Conservation (phyloP, 2,797 vertebrate species). For the Siniperca undulata region DNA sequence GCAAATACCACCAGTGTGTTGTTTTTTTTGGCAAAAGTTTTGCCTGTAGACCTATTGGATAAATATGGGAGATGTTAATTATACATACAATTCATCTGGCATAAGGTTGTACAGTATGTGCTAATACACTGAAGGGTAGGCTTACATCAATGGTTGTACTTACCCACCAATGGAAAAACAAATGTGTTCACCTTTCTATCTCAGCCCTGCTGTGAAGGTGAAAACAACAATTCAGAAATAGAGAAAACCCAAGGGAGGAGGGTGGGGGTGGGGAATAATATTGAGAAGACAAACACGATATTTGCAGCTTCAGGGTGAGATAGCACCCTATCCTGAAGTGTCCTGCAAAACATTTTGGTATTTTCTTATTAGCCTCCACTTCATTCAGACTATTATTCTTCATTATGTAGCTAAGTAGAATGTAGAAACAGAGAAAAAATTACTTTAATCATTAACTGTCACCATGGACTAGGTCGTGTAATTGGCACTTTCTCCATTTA, state of each 20-base stretch:
- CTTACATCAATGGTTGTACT: background rate
- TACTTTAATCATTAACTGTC: constrained; percentile 26
- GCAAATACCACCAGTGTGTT: constrained; percentile 3
- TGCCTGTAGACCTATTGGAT: background rate
- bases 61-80: constrained; percentile 15
- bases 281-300: constrained; percentile 1
- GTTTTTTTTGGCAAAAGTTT: constrained; percentile 9
- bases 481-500: constrained; percentile 28
- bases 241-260: background rate
- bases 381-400: constrained; percentile 8
- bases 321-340: background rate
- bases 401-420: constrained; percentile 13
- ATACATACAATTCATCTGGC: background rate
- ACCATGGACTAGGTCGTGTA: constrained; percentile 13
- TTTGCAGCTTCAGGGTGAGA: constrained; percentile 16
- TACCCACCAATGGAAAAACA: background rate
- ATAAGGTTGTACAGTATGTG: background rate
- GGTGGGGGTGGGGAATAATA: background rate
- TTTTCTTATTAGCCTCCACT: constrained; percentile 23
- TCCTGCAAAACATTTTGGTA: background rate
- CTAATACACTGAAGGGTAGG: background rate
- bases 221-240: constrained; percentile 7
- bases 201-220: constrained; percentile 13
- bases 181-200: constrained; percentile 16
- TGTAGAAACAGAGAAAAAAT: background rate